Base-by-base conservation (phyloP, 2,113 vertebrate species). In the Meriones unguiculatus region DNA sequence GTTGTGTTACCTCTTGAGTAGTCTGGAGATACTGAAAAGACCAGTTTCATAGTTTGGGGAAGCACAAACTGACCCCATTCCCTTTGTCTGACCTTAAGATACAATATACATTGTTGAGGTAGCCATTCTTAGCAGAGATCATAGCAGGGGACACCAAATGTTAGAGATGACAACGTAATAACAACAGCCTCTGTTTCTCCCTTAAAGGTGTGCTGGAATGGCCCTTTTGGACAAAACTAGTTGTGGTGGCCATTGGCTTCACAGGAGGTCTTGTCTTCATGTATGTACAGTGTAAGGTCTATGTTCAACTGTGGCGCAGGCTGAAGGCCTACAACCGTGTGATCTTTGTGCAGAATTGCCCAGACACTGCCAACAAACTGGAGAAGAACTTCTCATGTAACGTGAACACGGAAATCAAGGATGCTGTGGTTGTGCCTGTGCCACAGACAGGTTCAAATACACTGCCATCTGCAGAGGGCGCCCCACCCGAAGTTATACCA, bases 201-300 rank as follows among this genome's bases (percentile, higher is more conserved):
- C 95, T 97, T 90, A 76, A 98, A 99, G 99, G 99, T 98, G 98
- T 99, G 95, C 99, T 99, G 32, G 99, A 99, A 97, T 99, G 99
- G 99, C 99, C 99, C 0, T 99, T 99, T 98, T 99, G 99, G 99
- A 99, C 99, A 97, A 99, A 99, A 97, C 98, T 99, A 35, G 99
- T 99, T 0, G 99, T 99, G 97, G 99, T 99, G 98, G 99, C 99
- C 95, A 99, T 99, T 41, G 99, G 99, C 95, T 99, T 99, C 98
- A 99, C 99, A 0, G 99, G 99, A 2, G 99, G 99, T 89, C 98
- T 99, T 59, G 99, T 99, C 98, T 99, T 99, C 98, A 99, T 99
- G 99, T 99, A 99, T 0, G 99, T 99, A 89, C 99, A 99, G 97
- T 99, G 99, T 94, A 99, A 99, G 98, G 99, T 99, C 92, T 99